Evolutionary conservation across 2,888 invertebrate species (phyloP).

Genomic region (Cryptosula pallasiana): DNA sequence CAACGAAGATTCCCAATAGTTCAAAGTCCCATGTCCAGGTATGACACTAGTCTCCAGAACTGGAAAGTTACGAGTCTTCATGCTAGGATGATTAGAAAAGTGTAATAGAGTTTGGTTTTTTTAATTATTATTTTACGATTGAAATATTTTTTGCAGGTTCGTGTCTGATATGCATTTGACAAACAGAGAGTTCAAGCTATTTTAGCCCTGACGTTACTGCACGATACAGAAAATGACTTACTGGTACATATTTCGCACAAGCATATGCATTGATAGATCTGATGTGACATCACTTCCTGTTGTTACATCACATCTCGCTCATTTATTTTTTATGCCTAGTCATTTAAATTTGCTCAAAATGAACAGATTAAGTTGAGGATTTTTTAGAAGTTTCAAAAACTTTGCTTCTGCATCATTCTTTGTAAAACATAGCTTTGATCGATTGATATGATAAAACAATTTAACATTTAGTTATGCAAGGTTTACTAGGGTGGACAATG

Average conservation of each 20-base stretch:
- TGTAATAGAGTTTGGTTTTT: too few relatives aligned
- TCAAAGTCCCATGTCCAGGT: conserved; percentile 24
- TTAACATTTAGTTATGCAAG: too few relatives aligned
- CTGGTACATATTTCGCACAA: not conserved
- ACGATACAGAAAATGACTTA: not conserved
- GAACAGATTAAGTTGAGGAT: too few relatives aligned
- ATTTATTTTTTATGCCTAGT: not conserved
- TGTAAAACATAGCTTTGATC: too few relatives aligned
- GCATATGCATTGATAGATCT: not conserved
- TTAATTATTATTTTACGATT: not conserved
- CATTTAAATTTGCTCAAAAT: not conserved
- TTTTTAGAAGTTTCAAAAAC: too few relatives aligned
- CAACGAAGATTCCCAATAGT: conserved; percentile 16
- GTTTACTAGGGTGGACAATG: too few relatives aligned
- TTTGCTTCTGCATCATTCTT: too few relatives aligned
- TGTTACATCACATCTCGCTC: too few relatives aligned
- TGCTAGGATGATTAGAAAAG: too few relatives aligned
- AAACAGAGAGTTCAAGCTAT: conserved; percentile 24
- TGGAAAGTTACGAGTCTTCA: too few relatives aligned
- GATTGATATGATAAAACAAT: too few relatives aligned
- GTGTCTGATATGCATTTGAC: conserved; percentile 23
- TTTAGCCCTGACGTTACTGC: not conserved
- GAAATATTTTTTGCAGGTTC: conserved; percentile 1
- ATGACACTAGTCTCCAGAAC: too few relatives aligned
- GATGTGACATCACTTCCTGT: not conserved